A percentile compares a stretch with the other conserved stretches of the same genome.
phyloP scores from a whole-genome alignment of 2,113 vertebrate genomes.

The Sinocyclocheilus rhinocerous region DNA sequence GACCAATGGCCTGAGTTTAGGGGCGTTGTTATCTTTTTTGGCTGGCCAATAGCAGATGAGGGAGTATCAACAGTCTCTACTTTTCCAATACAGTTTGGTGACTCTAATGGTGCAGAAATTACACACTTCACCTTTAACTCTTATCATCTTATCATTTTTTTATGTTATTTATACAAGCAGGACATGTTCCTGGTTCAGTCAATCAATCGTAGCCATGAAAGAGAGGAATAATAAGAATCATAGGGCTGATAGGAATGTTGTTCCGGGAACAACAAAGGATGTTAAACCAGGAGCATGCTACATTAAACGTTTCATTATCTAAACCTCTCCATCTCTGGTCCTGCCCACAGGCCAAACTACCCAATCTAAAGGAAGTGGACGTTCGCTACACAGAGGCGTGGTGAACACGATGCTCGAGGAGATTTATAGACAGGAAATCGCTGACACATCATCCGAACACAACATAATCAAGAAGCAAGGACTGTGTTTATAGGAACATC shows the following conservation, averaged over 20 bases:
- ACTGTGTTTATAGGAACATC: conserved; percentile 53
- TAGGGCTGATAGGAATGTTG: background rate
- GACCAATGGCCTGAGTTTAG: background rate
- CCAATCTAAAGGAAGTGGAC: conserved; percentile 97
- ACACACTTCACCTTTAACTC: background rate
- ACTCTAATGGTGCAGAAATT: background rate
- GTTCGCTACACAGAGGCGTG: conserved; percentile 98
- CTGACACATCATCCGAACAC: conserved; percentile 46
- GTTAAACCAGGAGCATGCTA: background rate
- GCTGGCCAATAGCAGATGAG: background rate
- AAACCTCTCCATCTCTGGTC: background rate
- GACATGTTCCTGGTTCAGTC: conserved; percentile 12
- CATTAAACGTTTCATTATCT: background rate
- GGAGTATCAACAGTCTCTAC: background rate
- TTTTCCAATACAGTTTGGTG: background rate
- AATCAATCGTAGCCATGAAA: background rate
- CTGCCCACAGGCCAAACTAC: conserved; percentile 88
- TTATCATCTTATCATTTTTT: background rate
- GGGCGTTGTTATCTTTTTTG: background rate
- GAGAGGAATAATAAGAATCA: background rate
- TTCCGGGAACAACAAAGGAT: background rate
- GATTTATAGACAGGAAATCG: conserved; percentile 48
- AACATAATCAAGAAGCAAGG: conserved; percentile 46
- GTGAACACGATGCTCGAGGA: conserved; percentile 76
- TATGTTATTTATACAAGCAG: background rate